Percentiles rank a stretch among this genome's conserved stretches.
These are phyloP conservation scores for Dryoscopus gambensis DNA, from an alignment of 2,113 vertebrate genomes.

Conservation along the genomic window DNA sequence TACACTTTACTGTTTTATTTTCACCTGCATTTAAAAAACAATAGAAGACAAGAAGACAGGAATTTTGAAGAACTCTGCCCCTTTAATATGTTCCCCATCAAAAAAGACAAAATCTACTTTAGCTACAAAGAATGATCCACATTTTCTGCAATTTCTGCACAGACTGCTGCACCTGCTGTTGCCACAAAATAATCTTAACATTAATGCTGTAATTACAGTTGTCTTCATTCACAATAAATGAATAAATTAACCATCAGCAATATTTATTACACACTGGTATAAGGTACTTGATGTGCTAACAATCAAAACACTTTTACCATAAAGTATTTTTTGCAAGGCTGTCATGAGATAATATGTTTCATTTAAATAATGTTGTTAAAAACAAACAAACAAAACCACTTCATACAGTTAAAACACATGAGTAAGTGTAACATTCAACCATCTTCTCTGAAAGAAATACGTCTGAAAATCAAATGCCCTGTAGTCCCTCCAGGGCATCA, in stretches of 20 bases:
- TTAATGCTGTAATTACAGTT: background rate
- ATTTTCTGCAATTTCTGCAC: background rate
- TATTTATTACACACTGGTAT: background rate
- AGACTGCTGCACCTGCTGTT: background rate
- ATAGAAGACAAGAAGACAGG: background rate
- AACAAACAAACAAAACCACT: background rate
- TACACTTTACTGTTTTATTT: background rate
- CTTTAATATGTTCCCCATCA: background rate
- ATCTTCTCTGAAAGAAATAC: background rate
- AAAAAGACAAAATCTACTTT: background rate
- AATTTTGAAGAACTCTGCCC: background rate
- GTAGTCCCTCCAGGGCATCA: background rate
- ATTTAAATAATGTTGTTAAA: background rate
- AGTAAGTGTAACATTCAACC: background rate
- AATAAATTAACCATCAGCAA: background rate
- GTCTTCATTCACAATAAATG: background rate
- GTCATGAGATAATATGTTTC: background rate
- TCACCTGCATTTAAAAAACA: background rate
- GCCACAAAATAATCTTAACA: background rate
- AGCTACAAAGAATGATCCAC: background rate
- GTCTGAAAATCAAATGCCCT: background rate
- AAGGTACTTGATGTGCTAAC: background rate
- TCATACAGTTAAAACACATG: accelerated
- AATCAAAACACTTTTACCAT: background rate
- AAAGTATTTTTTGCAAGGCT: background rate